Percentiles rank a stretch among this genome's conserved stretches.
These are phyloP conservation scores for Mimumesa dahlbomi DNA, from an alignment of 2,888 invertebrate genomes.

Conservation along the genomic window DNA sequence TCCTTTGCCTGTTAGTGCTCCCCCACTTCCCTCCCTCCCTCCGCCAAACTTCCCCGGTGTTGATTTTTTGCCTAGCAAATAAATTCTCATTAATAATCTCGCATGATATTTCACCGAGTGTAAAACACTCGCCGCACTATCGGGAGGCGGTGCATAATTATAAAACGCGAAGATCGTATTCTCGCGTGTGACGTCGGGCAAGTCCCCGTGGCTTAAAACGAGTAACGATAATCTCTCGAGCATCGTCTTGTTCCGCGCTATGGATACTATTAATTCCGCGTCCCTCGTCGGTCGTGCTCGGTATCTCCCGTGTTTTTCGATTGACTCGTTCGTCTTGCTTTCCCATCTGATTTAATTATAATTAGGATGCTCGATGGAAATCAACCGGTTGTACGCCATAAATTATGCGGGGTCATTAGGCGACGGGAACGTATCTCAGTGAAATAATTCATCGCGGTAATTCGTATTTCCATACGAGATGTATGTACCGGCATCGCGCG, in stretches of 20 bases:
- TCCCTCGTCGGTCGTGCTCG: constrained; percentile 51
- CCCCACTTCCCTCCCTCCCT: too few species aligned
- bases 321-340: constrained; percentile 54
- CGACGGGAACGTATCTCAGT: too few species aligned
- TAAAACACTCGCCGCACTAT: constrained; percentile 11
- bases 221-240: constrained; percentile 31
- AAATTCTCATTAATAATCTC: constrained; percentile 50
- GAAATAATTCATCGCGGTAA: too few species aligned
- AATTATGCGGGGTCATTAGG: background rate
- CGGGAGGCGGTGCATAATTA: constrained; percentile 39
- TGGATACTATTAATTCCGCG: constrained; percentile 78
- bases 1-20: constrained; percentile 2
- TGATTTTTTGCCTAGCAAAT: constrained; percentile 18
- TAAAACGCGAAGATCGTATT: constrained; percentile 35
- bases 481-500: background rate
- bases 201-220: constrained; percentile 22
- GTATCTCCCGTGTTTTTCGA: constrained; percentile 50
- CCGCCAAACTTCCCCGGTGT: constrained; percentile 22
- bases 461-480: background rate
- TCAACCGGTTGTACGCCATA: constrained; percentile 23
- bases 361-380: constrained; percentile 36
- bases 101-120: constrained; percentile 30
- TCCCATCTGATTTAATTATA: constrained; percentile 39
- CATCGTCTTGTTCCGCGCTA: constrained; percentile 69
- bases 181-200: constrained; percentile 45